Evolutionary conservation across 1,140 invertebrate species (phyloP).

Genomic region (Ceratitis capitata): DNA sequence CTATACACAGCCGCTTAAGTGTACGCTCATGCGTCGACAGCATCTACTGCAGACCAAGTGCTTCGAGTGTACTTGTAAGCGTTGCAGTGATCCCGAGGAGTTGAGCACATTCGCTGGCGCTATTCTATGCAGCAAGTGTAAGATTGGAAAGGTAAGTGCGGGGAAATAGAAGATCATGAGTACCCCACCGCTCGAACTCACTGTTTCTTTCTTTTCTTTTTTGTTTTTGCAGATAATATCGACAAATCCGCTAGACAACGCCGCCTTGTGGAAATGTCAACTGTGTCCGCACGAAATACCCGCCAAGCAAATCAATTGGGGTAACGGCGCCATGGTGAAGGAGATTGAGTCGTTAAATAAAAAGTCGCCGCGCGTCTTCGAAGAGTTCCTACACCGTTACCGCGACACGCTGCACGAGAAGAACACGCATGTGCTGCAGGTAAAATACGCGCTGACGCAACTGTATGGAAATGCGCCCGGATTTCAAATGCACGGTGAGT

Average conservation of each 20-base stretch:
- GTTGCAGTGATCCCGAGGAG: slow-evolving; percentile 74
- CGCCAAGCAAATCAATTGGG: slow-evolving; percentile 69
- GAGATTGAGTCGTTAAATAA: slow-evolving; percentile 71
- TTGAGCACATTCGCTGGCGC: slow-evolving; percentile 72
- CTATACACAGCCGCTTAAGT: slow-evolving; percentile 75
- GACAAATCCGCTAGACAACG: slow-evolving; percentile 70
- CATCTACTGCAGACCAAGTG: slow-evolving; percentile 73
- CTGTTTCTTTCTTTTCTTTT: too few relatives aligned
- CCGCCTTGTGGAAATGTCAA: slow-evolving; percentile 72
- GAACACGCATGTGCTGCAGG: slow-evolving; percentile 73
- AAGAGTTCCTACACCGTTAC: slow-evolving; percentile 73
- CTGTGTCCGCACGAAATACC: slow-evolving; percentile 69
- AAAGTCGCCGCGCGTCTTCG: slow-evolving; percentile 68
- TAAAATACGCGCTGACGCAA: slow-evolving; percentile 74
- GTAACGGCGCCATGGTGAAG: slow-evolving; percentile 71
- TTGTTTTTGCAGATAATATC: slow-evolving; percentile 66
- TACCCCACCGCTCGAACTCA: too few relatives aligned
- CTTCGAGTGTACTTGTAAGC: slow-evolving; percentile 72
- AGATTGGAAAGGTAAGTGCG: slow-evolving; percentile 63
- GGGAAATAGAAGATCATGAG: background rate
- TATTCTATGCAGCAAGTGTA: slow-evolving; percentile 71
- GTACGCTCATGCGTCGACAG: slow-evolving; percentile 71
- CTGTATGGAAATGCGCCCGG: slow-evolving; percentile 72
- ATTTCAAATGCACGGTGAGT: slow-evolving; percentile 68
- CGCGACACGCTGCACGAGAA: slow-evolving; percentile 70